Evolutionary conservation across 1,140 invertebrate species (phyloP), one percentile per base, ranked within the genome.

Genomic region (Cecropterus lyciades): DNA sequence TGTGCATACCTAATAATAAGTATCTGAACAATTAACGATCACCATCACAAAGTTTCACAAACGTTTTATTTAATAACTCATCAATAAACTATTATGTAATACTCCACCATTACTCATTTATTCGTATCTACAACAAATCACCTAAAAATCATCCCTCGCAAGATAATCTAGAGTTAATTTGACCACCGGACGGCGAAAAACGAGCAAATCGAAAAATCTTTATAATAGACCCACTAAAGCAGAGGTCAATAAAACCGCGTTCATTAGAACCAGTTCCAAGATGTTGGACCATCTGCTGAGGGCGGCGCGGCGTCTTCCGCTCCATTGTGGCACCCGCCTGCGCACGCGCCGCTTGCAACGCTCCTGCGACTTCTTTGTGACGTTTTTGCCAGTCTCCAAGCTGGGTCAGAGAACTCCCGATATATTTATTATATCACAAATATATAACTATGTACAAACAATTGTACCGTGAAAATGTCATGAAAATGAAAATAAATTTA

Each of bases 271-370:
- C 72, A 80, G 80, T 84, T 83, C 79, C 69, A 84, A 85, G 83
- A 84, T 77, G 77, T 69, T 65, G 17, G 53, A 75, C 75, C 87
- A 90, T 90, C 87, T 90, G 87, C 80, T 77, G 80, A 75, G 80
- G 84, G 80, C 79, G 83, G 77, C 75, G 79, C 69, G 73, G 70
- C 83, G 79, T 90, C 85, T 90, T 90, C 87, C 87, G 87, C 63
- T 88, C 84, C 83, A 86, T 90, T 90, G 87, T 88, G 17, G 55
- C 81, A 81, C 77, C 78, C 77, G 80, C 71, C 65, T 77, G 77
- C 79, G 87, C 87, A 87, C 87, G 85, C 85, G 87, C 82, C 73
- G 69, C 49, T 67, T 79, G 82, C 82, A 77, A 79, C 64, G 65
- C 53, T 67, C 69, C 67, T 70, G 59, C 63, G 20, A 64, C 51